Percentiles rank a stretch among this genome's conserved stretches.
Evolutionary conservation across 2,888 invertebrate genomes (phyloP).

Genomic region (Colletes collaris): DNA sequence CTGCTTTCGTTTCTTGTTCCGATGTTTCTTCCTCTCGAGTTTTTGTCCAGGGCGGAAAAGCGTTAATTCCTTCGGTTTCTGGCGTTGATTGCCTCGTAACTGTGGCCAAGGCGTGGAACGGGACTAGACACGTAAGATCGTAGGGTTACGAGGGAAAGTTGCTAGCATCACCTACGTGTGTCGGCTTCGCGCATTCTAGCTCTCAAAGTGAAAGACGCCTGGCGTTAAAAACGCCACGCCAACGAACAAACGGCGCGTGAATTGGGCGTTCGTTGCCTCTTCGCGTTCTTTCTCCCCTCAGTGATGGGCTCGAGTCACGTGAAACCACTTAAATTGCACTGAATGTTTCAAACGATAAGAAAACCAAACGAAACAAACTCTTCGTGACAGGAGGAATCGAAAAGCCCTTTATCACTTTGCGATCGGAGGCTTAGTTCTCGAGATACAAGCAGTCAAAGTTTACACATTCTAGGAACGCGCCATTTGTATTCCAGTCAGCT

Average conservation of each 20-base stretch:
- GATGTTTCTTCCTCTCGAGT: too few relatives aligned
- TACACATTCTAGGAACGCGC: too few relatives aligned
- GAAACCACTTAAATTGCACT: too few relatives aligned
- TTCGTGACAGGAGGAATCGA: too few relatives aligned
- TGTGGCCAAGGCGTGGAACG: conserved; percentile 49
- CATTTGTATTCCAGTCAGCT: too few relatives aligned
- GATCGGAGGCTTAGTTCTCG: too few relatives aligned
- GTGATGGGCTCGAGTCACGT: too few relatives aligned
- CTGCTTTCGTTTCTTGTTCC: background rate
- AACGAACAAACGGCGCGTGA: conserved; percentile 39
- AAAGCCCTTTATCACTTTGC: too few relatives aligned
- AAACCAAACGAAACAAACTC: too few relatives aligned
- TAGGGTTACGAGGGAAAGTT: conserved; percentile 79
- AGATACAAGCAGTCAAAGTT: too few relatives aligned
- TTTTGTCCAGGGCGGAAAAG: background rate
- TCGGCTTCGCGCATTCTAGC: conserved; percentile 78
- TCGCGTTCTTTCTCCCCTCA: too few relatives aligned
- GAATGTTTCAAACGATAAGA: too few relatives aligned
- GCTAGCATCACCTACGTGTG: conserved; percentile 75
- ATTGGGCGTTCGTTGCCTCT: background rate
- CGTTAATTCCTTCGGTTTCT: conserved; percentile 41
- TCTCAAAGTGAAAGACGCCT: conserved; percentile 78
- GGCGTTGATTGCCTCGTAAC: conserved; percentile 40
- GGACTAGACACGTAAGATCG: conserved; percentile 61
- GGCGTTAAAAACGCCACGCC: conserved; percentile 59